Conservation (phyloP, 2,797 vertebrate genomes). For the Phyllotis vaccarum region DNA sequence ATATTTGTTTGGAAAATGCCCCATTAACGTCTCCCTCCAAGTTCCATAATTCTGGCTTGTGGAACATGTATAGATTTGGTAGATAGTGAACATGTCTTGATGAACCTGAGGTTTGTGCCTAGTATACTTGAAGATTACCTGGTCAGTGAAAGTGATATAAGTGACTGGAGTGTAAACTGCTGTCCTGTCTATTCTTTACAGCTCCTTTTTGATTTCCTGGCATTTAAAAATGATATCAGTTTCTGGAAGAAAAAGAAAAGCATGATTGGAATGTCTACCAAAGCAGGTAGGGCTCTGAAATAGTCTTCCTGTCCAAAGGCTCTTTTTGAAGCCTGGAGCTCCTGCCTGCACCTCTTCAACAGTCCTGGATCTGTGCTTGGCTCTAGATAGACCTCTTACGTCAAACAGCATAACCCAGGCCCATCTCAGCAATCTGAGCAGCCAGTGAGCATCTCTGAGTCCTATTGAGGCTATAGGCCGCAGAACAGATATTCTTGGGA, state of each 20-base stretch:
- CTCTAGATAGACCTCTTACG: neutral
- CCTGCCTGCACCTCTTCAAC: neutral
- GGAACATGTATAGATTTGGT: too few relatives aligned
- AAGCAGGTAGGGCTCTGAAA: slow-evolving; percentile 90
- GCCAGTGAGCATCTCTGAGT: neutral
- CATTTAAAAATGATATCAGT: slow-evolving; percentile 97
- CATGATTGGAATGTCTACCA: slow-evolving; percentile 96
- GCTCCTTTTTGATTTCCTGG: slow-evolving; percentile 97
- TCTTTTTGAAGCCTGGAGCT: too few relatives aligned
- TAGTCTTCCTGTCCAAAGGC: neutral
- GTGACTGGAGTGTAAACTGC: rapidly evolving
- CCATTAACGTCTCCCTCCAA: neutral
- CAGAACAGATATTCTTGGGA: too few relatives aligned
- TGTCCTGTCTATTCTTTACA: slow-evolving; percentile 80
- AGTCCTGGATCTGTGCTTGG: neutral
- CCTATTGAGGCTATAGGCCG: neutral
- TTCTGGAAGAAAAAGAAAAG: slow-evolving; percentile 97
- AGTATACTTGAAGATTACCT: too few relatives aligned
- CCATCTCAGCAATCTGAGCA: neutral
- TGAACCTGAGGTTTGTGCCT: too few relatives aligned
- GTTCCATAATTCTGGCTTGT: neutral
- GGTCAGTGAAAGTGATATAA: rapidly evolving
- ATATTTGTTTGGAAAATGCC: neutral
- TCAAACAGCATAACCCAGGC: too few relatives aligned
- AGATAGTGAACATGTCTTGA: neutral